These are phyloP conservation scores for Eufriesea mexicana DNA, from an alignment of 1,140 invertebrate species.

Conservation along the genomic window DNA sequence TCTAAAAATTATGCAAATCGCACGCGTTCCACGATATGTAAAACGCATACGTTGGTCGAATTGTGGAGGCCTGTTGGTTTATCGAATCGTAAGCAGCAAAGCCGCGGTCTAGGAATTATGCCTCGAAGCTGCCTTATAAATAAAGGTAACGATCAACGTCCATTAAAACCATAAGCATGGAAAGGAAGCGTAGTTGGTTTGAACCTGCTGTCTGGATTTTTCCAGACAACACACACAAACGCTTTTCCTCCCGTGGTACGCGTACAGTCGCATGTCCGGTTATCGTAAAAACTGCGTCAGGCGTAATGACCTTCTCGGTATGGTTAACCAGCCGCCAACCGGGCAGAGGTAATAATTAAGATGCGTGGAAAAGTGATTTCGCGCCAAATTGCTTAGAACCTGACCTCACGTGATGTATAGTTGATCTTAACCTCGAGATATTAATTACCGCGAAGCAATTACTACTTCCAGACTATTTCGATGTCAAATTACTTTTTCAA, in stretches of 20 bases:
- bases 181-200: conserved; percentile 56
- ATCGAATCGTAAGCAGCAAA: not conserved
- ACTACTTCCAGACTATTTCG: not conserved
- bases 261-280: conserved; percentile 57
- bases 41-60: not conserved
- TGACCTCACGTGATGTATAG: not conserved
- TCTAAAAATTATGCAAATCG: not conserved
- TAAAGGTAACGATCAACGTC: conserved; percentile 58
- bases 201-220: conserved; percentile 45
- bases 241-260: conserved; percentile 55
- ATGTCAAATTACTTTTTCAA: not conserved
- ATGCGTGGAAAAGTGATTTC: conserved; percentile 71
- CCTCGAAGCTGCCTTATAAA: conserved; percentile 48
- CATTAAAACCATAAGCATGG: conserved; percentile 58
- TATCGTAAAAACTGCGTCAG: conserved; percentile 70
- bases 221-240: conserved; percentile 55
- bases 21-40: not conserved
- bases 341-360: conserved; percentile 78
- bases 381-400: conserved; percentile 72
- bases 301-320: conserved; percentile 79
- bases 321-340: conserved; percentile 78
- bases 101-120: conserved; percentile 40
- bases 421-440: conserved; percentile 13
- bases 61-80: not conserved
- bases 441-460: not conserved